Base-by-base conservation (phyloP, 2,113 vertebrate species). In the Panthera leo region DNA sequence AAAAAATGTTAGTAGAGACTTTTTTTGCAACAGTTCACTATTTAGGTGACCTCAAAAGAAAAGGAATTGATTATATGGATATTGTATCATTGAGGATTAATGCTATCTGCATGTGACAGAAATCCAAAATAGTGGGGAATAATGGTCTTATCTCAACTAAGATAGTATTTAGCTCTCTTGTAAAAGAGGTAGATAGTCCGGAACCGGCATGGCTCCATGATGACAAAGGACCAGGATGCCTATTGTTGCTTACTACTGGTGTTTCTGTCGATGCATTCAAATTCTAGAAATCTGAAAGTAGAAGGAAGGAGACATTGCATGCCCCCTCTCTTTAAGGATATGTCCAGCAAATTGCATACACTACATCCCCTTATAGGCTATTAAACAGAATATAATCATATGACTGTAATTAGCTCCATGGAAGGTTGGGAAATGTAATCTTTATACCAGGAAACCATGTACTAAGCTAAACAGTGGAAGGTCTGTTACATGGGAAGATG, bases 41-140 rank as follows among this genome's bases (percentile, higher is more conserved):
- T 97, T 86, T 91, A 55, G 70, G 23, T 73, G 12, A 42, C 36
- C 23, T 89, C 85, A 36, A 63, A 70, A 68, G 42, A 82, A 91
- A 95, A 91, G 31, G 34, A 61, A 5, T 78, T 90, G 58, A 89
- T 87, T 95, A 63, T 84, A 73, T 80, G 19, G 15, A 53, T 84
- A 83, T 71, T 58, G 39, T 71, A 76, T 94, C 27, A 76, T 55
- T 91, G 88, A 93, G 90, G 51, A 93, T 65, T 96, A 75, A 68
- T 19, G 67, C 1, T 85, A 58, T 25, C n/a, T 89, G 2, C 51
- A 73, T 79, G 31, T 95, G 45, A 55, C 21, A 73, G 58, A 87
- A 91, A 85, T 53, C 5, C 23, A 85, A 96, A 96, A 68, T 3
- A 83, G 36, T 58, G 18, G 39, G 53, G 3, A 21, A 39, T 68